Percentiles rank a stretch among this genome's conserved stretches.
phyloP scores from a whole-genome alignment of 30 jellyfish, hydroid and myxozoan genomes.

The Aurelia sp. region DNA sequence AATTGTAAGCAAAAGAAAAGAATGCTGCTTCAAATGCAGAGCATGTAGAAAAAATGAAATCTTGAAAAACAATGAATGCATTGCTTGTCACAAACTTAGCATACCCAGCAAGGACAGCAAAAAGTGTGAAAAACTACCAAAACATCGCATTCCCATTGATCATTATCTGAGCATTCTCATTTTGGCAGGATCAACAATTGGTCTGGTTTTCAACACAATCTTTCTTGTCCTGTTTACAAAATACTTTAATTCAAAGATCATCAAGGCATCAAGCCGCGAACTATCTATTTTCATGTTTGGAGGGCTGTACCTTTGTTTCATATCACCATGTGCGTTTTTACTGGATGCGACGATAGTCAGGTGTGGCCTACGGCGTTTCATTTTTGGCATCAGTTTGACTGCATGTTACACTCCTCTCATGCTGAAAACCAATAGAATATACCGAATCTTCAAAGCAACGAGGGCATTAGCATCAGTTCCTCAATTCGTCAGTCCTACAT shows the following conservation, averaged over 20 bases:
- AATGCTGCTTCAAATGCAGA: conserved; percentile 66
- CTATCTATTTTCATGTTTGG: conserved; percentile 57
- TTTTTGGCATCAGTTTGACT: conserved; percentile 82
- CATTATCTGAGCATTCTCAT: conserved; percentile 15
- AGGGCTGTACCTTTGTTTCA: conserved; percentile 61
- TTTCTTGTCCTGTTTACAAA: conserved; percentile 22
- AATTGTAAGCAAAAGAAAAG: not conserved
- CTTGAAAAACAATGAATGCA: conserved; percentile 51
- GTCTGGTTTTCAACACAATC: conserved; percentile 27
- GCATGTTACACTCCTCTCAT: conserved; percentile 91
- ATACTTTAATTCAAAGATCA: conserved; percentile 34
- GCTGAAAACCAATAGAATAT: conserved; percentile 81
- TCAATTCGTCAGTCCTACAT: conserved; percentile 63
- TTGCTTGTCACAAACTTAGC: conserved; percentile 5
- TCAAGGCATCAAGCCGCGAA: conserved; percentile 72
- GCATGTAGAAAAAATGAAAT: conserved; percentile 31
- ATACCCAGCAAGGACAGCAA: conserved; percentile 15
- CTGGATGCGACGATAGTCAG: conserved; percentile 43
- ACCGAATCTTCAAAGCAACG: conserved; percentile 81
- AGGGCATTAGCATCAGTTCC: conserved; percentile 42
- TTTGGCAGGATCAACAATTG: conserved; percentile 30
- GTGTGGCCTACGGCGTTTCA: conserved; percentile 69
- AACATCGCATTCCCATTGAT: not conserved
- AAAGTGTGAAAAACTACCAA: conserved; percentile 19
- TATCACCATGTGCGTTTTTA: conserved; percentile 50